Base-by-base conservation (phyloP, 2,113 vertebrate species). In the Aythya baeri region DNA sequence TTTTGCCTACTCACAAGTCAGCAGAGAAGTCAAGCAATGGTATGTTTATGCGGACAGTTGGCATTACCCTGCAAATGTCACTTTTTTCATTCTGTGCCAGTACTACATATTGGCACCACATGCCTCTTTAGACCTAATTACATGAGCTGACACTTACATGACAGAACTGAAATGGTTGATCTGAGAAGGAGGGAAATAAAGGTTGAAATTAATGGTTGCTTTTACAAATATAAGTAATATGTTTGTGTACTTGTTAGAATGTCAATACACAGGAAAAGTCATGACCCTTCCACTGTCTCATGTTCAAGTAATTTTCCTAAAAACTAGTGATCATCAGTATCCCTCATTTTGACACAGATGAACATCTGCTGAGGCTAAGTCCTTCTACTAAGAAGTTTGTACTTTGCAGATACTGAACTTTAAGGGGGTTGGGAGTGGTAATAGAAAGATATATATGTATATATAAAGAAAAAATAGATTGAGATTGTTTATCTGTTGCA, bases 121-220 rank as follows among this genome's bases (percentile, higher is more conserved):
- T 73, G 68, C 62, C 12, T 84, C 73, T 95, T 93, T 94, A 94
- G 70, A 93, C 88, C 80, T 96, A 95, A 96, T 97, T 95, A 95
- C 83, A 21, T 72, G 49, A 63, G 36, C 62, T 94, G 93, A 93
- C 76, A 66, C 75, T 91, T 95, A 83, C 38, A 84, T 44, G 83
- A 84, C 57, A 88, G 58, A 90, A 78, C 66, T 91, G 90, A 91
- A 94, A 72, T 23, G 29, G 52, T 29, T 94, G 79, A 90, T 54
- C 32, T 88, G 54, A 78, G 36, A 34, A 41, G 25, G 12, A 77
- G 23, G 18, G 11, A 84, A 88, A 84, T n/a, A 84, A 72, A 89
- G 49, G 25, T 57, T 83, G 62, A 81, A 90, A 75, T 68, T 57
- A 63, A 27, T 61, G 10, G 13, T 38, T 90, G 16, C 17, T 91